Evolutionary conservation across 2,113 vertebrate species (phyloP).

Genomic region (Megatriorchis doriae): DNA sequence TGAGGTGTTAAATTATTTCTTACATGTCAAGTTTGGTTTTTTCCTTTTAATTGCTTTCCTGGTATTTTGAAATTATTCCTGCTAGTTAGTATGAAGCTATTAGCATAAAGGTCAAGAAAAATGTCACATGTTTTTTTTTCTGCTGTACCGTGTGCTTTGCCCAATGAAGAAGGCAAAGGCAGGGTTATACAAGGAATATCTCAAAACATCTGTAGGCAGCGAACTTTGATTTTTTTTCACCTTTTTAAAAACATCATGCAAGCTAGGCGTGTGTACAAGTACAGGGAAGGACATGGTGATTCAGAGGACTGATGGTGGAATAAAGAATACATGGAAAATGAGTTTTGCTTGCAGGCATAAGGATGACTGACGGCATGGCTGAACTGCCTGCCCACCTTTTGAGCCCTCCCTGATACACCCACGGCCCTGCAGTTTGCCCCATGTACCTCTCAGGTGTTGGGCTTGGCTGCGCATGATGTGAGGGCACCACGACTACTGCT

Average conservation of each 20-base stretch:
- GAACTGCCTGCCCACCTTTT: background rate
- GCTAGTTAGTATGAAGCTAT: background rate
- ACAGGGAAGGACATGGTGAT: background rate
- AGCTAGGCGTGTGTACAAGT: background rate
- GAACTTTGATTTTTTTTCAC: background rate
- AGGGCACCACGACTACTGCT: background rate
- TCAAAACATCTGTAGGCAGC: background rate
- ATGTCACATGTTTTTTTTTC: background rate
- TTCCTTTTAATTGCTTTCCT: background rate
- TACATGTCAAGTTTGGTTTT: background rate
- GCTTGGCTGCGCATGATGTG: fast-evolving
- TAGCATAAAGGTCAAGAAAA: background rate
- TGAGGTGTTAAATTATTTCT: slow-evolving; percentile 28
- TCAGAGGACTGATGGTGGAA: slow-evolving; percentile 34
- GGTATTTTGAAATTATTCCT: slow-evolving; percentile 5
- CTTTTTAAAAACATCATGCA: background rate
- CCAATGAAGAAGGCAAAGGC: background rate
- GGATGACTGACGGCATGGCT: background rate
- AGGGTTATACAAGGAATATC: background rate
- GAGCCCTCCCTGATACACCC: background rate
- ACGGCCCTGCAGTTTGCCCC: background rate
- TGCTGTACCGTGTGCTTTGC: background rate
- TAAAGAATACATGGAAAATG: background rate
- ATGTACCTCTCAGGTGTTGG: background rate
- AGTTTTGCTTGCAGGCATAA: background rate